Evolutionary conservation across 2,888 invertebrate genomes (phyloP).

Genomic region (Andrena bucephala): DNA sequence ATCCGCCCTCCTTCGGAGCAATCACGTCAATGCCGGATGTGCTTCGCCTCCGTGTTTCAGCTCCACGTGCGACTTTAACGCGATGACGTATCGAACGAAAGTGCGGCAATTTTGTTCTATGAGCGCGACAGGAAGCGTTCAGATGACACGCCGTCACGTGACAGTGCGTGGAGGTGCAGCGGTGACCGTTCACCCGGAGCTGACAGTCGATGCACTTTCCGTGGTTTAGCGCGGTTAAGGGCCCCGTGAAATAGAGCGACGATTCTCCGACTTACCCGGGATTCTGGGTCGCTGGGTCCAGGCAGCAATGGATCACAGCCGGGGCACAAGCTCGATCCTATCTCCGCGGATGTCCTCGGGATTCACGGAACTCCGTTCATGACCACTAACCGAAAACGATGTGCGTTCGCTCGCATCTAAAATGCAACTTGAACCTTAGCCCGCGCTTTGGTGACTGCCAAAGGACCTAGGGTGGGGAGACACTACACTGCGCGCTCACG

Average conservation of each 20-base stretch:
- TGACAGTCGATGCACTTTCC: background rate
- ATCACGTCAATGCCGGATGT: constrained; percentile 46
- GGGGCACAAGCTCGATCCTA: constrained; percentile 37
- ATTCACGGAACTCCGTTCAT: constrained; percentile 63
- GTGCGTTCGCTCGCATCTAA: constrained; percentile 84
- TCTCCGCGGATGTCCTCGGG: constrained; percentile 26
- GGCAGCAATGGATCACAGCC: constrained; percentile 31
- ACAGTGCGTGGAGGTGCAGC: background rate
- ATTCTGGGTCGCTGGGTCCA: constrained; percentile 16
- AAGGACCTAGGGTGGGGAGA: constrained; percentile 55
- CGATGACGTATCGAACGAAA: constrained; percentile 9
- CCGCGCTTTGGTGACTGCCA: constrained; percentile 80
- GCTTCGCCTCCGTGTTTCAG: constrained; percentile 41
- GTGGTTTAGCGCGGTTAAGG: background rate
- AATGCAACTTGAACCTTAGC: constrained; percentile 84
- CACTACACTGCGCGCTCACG: constrained; percentile 11
- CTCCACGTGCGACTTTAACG: constrained; percentile 48
- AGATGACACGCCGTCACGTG: background rate
- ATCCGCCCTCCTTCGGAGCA: constrained; percentile 37
- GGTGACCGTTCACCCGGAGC: background rate
- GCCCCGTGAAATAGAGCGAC: too few species aligned
- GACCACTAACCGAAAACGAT: constrained; percentile 78
- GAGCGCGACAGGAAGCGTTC: background rate
- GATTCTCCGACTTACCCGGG: constrained; percentile 41
- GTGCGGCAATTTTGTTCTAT: background rate